These are phyloP conservation scores for Catharus ustulatus DNA, from an alignment of 2,797 vertebrate species.

Conservation along the genomic window DNA sequence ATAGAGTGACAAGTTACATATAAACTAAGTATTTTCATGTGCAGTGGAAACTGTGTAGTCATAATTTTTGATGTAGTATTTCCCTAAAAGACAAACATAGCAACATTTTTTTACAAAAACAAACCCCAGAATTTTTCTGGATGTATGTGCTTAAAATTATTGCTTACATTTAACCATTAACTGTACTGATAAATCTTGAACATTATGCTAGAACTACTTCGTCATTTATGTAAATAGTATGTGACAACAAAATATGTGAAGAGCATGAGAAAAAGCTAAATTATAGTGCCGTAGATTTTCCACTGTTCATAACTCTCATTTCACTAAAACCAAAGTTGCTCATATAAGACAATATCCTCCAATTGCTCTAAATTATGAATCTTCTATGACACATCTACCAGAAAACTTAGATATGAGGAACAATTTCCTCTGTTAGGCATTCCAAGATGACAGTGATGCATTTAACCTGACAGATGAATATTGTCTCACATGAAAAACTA, in stretches of 20 bases:
- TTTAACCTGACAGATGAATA: not conserved
- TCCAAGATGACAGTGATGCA: not conserved
- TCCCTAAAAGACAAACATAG: not conserved
- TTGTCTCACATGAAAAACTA: not conserved
- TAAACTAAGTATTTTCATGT: not conserved
- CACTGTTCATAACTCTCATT: not conserved
- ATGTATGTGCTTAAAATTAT: not conserved
- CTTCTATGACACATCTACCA: not conserved
- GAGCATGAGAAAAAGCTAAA: conserved; percentile 2
- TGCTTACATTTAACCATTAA: not conserved
- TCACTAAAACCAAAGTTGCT: not conserved
- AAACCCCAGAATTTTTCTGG: not conserved
- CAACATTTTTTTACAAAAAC: not conserved
- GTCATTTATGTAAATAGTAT: not conserved
- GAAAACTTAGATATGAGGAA: not conserved
- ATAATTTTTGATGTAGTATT: not conserved
- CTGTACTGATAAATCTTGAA: not conserved
- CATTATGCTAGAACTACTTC: not conserved
- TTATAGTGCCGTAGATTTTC: not conserved
- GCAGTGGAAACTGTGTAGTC: not conserved
- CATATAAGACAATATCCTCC: not conserved
- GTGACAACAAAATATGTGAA: not conserved
- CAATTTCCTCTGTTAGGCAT: not conserved
- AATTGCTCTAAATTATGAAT: not conserved
- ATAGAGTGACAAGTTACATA: not conserved